Conservation (phyloP, 2,888 invertebrate species). For the Polydrusus cervinus region DNA sequence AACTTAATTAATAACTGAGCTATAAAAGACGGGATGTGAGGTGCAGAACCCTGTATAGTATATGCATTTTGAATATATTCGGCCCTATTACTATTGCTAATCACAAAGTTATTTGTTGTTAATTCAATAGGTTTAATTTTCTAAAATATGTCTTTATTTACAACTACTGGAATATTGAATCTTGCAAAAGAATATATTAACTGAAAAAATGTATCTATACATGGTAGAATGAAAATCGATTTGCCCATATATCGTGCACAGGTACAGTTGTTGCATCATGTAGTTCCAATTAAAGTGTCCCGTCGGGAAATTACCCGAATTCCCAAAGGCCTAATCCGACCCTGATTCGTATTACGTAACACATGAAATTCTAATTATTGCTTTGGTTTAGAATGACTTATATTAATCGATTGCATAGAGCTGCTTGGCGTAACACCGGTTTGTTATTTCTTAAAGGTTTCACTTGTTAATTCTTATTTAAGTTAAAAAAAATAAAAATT, state of each 20-base stretch:
- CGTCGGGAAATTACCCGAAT: constrained; percentile 59
- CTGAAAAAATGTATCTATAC: constrained; percentile 3
- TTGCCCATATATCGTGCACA: constrained; percentile 25
- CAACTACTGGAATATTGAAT: too few relatives aligned
- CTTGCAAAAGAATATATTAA: not conserved
- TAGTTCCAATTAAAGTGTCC: constrained; percentile 61
- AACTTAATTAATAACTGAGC: too few relatives aligned
- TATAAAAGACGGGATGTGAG: too few relatives aligned
- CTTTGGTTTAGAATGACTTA: constrained; percentile 34
- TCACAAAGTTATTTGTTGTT: too few relatives aligned
- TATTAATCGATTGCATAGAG: not conserved
- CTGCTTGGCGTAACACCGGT: not conserved
- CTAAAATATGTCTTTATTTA: too few relatives aligned
- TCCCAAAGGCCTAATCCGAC: constrained; percentile 59
- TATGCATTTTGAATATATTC: too few relatives aligned
- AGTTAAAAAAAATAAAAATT: too few relatives aligned
- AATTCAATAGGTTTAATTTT: too few relatives aligned
- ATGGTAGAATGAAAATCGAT: constrained; percentile 32
- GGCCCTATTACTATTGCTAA: too few relatives aligned
- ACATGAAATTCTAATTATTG: constrained; percentile 61
- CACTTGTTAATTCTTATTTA: too few relatives aligned
- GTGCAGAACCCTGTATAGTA: too few relatives aligned
- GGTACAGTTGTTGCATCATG: constrained; percentile 40
- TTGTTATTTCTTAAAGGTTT: not conserved
- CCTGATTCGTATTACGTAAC: constrained; percentile 60